phyloP scores from a whole-genome alignment of 2,888 invertebrate genomes.

The Tenthredo livida region DNA sequence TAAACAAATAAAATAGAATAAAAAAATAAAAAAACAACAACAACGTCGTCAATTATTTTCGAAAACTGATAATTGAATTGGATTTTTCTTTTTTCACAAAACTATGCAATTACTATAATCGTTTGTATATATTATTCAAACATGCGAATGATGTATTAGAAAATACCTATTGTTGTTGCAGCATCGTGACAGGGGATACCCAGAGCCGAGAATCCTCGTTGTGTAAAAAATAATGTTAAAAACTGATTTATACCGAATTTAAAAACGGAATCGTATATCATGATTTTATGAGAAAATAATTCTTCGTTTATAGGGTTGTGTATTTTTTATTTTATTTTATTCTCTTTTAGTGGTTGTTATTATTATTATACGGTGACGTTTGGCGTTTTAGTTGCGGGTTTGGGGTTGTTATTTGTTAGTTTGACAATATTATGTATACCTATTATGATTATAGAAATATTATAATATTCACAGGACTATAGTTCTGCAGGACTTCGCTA shows the following conservation, averaged over 20 bases:
- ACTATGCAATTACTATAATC: too few relatives aligned
- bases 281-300: background rate
- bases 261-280: background rate
- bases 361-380: background rate
- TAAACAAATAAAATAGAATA: background rate
- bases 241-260: background rate
- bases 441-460: background rate
- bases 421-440: too few relatives aligned
- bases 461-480: background rate
- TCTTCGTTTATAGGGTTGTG: background rate
- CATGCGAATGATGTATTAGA: too few relatives aligned
- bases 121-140: too few relatives aligned
- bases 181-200: background rate
- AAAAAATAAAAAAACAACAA: background rate
- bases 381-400: background rate
- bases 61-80: background rate
- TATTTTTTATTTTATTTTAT: background rate
- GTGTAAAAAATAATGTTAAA: background rate
- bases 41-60: background rate
- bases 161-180: background rate
- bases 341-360: background rate
- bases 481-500: conserved; percentile 4
- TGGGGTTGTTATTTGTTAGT: background rate
- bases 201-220: background rate
- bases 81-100: too few relatives aligned